A percentile compares a stretch with the other conserved stretches of the same genome.
Evolutionary conservation across 2,888 invertebrate genomes (phyloP).

Genomic region (Sphecodes monilicornis): DNA sequence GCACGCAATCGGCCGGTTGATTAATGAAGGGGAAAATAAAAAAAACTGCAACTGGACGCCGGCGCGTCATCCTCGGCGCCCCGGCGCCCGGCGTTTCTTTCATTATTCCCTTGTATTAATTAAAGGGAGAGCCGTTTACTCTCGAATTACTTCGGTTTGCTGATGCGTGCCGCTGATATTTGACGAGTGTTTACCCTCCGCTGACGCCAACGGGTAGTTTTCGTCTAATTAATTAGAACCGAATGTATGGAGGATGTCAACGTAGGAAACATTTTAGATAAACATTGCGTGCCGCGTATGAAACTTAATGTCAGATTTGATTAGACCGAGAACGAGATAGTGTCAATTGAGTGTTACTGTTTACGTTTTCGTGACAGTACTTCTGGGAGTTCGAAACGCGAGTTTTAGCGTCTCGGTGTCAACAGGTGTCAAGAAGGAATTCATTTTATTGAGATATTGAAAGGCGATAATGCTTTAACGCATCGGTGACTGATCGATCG

Average conservation of each 20-base stretch:
- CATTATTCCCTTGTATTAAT: conserved; percentile 43
- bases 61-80: neutral
- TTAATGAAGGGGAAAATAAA: conserved; percentile 50
- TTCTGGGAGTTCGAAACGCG: neutral
- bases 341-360: neutral
- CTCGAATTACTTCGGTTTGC: neutral
- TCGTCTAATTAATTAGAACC: neutral
- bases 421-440: neutral
- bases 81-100: conserved; percentile 36
- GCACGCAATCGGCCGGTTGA: conserved; percentile 44
- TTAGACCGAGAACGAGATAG: neutral
- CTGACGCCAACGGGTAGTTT: neutral
- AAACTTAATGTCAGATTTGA: neutral
- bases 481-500: neutral
- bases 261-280: neutral
- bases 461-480: neutral
- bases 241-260: neutral
- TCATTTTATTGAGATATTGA: neutral
- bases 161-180: neutral
- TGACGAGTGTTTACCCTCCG: neutral
- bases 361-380: neutral
- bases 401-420: neutral
- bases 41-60: conserved; percentile 16
- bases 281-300: neutral
- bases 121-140: conserved; percentile 21